phyloP scores from a whole-genome alignment of 2,888 invertebrate species.

The Meganola albula region DNA sequence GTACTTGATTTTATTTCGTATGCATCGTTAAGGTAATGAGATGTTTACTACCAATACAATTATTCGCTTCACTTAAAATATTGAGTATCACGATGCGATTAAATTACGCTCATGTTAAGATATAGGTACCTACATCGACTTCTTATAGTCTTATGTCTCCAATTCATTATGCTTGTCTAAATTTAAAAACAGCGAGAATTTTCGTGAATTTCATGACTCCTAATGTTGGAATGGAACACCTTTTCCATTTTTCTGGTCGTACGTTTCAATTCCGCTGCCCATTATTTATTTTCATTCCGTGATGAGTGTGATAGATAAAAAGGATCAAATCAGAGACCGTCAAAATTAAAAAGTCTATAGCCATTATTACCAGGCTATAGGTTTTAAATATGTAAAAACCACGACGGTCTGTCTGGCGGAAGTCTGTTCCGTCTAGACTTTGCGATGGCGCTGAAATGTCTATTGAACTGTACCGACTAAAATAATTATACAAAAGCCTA shows the following conservation, averaged over 20 bases:
- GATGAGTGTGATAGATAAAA: no score
- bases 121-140: no score
- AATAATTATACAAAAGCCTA: no score
- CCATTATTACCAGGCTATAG: conserved; percentile 34
- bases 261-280: no score
- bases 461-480: no score
- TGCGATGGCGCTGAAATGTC: conserved; percentile 42
- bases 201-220: no score
- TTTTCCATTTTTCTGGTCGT: no score
- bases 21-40: conserved; percentile 61
- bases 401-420: conserved; percentile 41
- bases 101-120: conserved; percentile 22
- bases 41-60: conserved; percentile 57
- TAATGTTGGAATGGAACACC: no score
- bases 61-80: conserved; percentile 39
- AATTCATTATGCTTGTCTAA: no score
- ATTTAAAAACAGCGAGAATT: no score
- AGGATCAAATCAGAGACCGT: conserved; percentile 14
- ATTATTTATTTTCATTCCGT: no score
- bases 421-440: conserved; percentile 44
- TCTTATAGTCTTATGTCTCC: no score
- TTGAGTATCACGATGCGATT: conserved; percentile 26
- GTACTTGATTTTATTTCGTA: conserved; percentile 34
- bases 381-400: conserved; percentile 48
- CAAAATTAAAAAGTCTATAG: conserved; percentile 39